Base-by-base conservation (phyloP, 2,888 invertebrate genomes). In the Platypus cylindrus region DNA sequence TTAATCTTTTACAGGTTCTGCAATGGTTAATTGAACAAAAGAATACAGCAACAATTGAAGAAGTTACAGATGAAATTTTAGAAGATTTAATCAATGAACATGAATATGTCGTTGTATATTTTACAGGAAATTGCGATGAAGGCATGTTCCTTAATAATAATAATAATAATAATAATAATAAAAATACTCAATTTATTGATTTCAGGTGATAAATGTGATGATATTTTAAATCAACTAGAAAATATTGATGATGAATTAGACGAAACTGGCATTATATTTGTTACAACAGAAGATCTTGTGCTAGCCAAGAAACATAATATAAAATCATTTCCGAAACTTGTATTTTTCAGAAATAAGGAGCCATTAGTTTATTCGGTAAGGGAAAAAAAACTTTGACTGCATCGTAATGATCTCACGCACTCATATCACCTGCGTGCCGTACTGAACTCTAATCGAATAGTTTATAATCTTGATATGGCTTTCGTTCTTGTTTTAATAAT, bases 231-330 rank as follows among this genome's bases (percentile, higher is more conserved):
- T 16, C 86, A 87, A 52, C 64, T 91, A 38, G 90, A 90, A 59
- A 86, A 86, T 53, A 90, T 91, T 48, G 91, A 91, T 49, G 91
- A 91, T 56, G 91, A 91, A 56, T 64, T 90, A 1, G 90, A 91
- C 55, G 89, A 90, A 62, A 82, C 82, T 37, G 91, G 91, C 33
- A 91, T 91, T 48, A 83, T 90, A 43, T 89, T 91, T 55, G 90
- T 91, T 0, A 90, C 90, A 22, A 91, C 91, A 9, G 90, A 90
- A 64, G 91, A 93, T 53, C 66, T 71, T 3, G 55, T 59, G 2
- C 63, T 87, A 34, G 89, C 90, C 5, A 85, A 83, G 62, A 85
- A 87, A 57, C 75, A 84, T 49, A 81, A 80, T 43, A 80, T 91
- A 51, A 89, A 83, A 57, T 71, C 65, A 39, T 85, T 84, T 67